Evolutionary conservation across 2,113 vertebrate species (phyloP), one percentile per base, ranked within the genome.

Genomic region (Phoenicopterus ruber): DNA sequence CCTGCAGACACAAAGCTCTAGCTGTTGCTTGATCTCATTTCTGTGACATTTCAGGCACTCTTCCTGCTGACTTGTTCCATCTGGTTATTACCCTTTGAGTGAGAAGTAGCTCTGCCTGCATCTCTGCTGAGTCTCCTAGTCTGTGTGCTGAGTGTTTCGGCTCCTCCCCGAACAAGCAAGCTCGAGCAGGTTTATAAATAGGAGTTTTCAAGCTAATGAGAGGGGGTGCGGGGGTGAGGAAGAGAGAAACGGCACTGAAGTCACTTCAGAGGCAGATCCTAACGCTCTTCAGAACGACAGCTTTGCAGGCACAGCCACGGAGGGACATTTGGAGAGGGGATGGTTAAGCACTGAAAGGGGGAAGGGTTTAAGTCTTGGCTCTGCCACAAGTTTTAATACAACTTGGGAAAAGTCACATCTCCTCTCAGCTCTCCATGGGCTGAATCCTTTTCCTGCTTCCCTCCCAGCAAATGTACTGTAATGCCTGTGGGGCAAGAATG

Each of bases 21-120:
- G 96, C 93, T 96, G 82, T 90, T 92, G 94, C 96, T 96, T 97
- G 96, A 96, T 96, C 95, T 96, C 95, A 96, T 96, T 96, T 90
- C 94, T 91, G 95, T 97, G 96, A 96, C 96, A 97, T 96, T 96
- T 96, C 96, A 96, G 94, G 88, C 88, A 71, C 90, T 94, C 92
- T 97, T 96, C 96, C 95, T 96, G 95, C 95, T 97, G 91, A 95
- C 91, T 97, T 95, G 93, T 94, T 96, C 96, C 96, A 96, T 96
- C 95, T 97, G 96, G 88, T 96, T 97, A 96, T 96, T 97, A 96
- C 95, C 95, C 95, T 96, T 96, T 93, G 82, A 93, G 95, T 81
- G 90, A 96, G 94, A 94, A 93, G 95, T 31, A 96, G 88, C 80
- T 92, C 92, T 97, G 90, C 92, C 59, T 95, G 92, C 80, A 86